These are phyloP conservation scores for Drosophila repleta DNA, from an alignment of 1,140 invertebrate species.

Conservation along the genomic window DNA sequence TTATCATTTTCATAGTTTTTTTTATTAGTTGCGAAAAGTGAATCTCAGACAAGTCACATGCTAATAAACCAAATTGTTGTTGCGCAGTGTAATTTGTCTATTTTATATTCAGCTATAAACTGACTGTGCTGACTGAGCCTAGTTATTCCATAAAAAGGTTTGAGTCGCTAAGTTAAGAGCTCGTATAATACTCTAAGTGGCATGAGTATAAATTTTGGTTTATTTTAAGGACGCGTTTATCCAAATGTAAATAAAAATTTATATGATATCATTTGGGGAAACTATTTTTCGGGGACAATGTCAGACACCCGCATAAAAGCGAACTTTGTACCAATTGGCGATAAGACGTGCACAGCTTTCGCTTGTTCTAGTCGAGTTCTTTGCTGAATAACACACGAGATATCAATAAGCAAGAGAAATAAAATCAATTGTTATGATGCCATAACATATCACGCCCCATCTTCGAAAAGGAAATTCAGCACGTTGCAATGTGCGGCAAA, in stretches of 20 bases:
- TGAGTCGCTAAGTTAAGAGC: not conserved
- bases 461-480: conserved; percentile 17
- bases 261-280: conserved; percentile 13
- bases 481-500: conserved; percentile 52
- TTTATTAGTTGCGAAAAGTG: too few species aligned
- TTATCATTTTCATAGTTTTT: too few species aligned
- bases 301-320: conserved; percentile 21
- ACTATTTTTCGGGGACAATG: conserved; percentile 16
- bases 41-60: not conserved
- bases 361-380: not conserved
- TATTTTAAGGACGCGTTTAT: conserved; percentile 8
- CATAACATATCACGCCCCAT: conserved; percentile 65
- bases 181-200: not conserved
- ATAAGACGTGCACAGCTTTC: conserved; percentile 6
- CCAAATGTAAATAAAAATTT: conserved; percentile 18
- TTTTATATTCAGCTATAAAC: not conserved
- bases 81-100: not conserved
- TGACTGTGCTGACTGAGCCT: not conserved
- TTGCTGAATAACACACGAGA: conserved; percentile 52
- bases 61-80: not conserved
- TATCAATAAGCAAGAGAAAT: conserved; percentile 71
- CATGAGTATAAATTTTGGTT: not conserved
- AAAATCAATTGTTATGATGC: conserved; percentile 78
- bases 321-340: conserved; percentile 25
- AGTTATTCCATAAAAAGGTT: not conserved